Percentiles rank a stretch among this genome's conserved stretches.
Conservation (phyloP, 2,797 vertebrate species). For the Spatula versicolor region DNA sequence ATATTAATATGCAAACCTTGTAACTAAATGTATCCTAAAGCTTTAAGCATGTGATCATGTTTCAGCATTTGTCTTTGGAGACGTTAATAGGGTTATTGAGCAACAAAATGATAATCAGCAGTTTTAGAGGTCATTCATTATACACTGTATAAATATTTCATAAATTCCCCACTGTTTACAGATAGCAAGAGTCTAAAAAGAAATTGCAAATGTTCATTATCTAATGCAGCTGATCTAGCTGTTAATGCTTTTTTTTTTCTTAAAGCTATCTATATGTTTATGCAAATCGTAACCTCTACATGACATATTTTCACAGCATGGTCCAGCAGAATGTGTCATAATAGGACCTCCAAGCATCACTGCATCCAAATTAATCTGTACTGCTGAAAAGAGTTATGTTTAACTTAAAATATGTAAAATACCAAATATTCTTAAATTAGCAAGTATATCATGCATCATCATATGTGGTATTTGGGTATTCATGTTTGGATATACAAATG, state of each 20-base stretch:
- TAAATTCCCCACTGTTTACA: conserved; percentile 40
- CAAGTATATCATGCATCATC: not conserved
- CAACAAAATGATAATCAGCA: conserved; percentile 65
- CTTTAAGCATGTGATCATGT: not conserved
- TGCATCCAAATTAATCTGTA: not conserved
- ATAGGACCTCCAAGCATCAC: not conserved
- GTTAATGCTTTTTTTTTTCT: not conserved
- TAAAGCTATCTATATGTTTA: not conserved
- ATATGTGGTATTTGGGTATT: not conserved
- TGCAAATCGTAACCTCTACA: conserved; percentile 3
- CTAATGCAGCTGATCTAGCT: not conserved
- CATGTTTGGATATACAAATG: not conserved
- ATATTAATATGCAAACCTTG: not conserved
- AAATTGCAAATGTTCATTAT: not conserved
- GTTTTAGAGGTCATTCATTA: conserved; percentile 66
- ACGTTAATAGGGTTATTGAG: conserved; percentile 10
- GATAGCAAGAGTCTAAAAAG: conserved; percentile 18
- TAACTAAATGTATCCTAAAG: conserved; percentile 19
- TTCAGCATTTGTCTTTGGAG: conserved; percentile 40
- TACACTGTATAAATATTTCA: conserved; percentile 68
- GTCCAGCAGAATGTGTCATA: not conserved
- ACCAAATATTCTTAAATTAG: not conserved
- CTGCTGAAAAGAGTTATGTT: not conserved
- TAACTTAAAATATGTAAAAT: not conserved
- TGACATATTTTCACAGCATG: not conserved